Evolutionary conservation across 1,140 invertebrate genomes (phyloP).

Genomic region (Drosophila asahinai): DNA sequence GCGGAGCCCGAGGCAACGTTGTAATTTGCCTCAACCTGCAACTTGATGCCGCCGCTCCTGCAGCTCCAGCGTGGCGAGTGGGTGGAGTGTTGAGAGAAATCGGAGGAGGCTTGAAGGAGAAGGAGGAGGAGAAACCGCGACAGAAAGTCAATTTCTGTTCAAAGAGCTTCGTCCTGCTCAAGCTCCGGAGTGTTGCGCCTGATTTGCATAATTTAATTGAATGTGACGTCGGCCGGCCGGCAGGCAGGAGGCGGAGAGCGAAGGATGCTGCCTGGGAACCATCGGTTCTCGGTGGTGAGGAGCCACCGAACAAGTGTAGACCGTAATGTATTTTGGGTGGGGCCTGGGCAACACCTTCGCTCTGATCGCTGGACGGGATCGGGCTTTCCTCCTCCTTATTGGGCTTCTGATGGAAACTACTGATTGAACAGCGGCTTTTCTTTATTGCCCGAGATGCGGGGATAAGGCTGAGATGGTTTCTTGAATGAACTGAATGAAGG

Average conservation of each 20-base stretch:
- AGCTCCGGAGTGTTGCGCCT: constrained; percentile 57
- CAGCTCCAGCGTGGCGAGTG: constrained; percentile 21
- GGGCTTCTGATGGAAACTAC: constrained; percentile 39
- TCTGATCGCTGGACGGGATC: constrained; percentile 10
- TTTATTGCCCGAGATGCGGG: constrained; percentile 21
- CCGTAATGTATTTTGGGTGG: constrained; percentile 72
- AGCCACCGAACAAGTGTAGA: constrained; percentile 65
- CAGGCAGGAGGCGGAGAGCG: constrained; percentile 15
- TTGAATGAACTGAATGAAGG: constrained; percentile 3
- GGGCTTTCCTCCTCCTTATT: constrained; percentile 12
- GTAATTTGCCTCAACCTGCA: constrained; percentile 42
- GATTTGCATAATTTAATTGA: constrained; percentile 85
- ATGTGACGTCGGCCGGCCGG: constrained; percentile 61
- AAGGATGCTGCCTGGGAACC: constrained; percentile 34
- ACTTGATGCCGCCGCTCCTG: constrained; percentile 27
- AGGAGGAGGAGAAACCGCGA: background rate
- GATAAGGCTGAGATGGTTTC: constrained; percentile 13
- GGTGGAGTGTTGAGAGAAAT: constrained; percentile 49
- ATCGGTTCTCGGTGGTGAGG: background rate
- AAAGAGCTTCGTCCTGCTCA: constrained; percentile 46
- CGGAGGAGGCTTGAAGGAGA: background rate
- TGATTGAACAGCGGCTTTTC: constrained; percentile 34
- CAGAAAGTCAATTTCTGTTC: constrained; percentile 62
- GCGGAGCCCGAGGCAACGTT: constrained; percentile 28
- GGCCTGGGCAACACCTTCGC: constrained; percentile 64